Base-by-base conservation (phyloP, 2,113 vertebrate genomes). In the Sciurus niger region DNA sequence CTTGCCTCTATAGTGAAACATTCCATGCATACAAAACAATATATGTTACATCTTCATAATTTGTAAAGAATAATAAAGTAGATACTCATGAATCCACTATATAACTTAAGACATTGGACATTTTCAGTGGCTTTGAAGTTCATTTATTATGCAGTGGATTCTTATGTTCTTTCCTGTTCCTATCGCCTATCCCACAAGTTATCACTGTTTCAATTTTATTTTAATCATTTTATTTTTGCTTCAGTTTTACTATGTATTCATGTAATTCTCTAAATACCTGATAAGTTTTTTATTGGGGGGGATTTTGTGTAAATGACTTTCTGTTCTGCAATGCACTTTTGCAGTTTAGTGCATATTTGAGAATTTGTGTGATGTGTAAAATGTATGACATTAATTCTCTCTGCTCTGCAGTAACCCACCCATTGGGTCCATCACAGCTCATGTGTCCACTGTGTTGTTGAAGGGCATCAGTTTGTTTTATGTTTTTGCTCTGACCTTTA, bases 181-280 rank as follows among this genome's bases (percentile, higher is more conserved):
- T 17, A 0, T 9, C 12, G 88, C 68, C 13, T 65, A 22, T 24
- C 4, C 30, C 34, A 32, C 1, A 1, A 20, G 0, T 63, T 37
- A 55, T 12, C 24, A 40, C 18, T 55, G 1, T 73, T 82, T 84
- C 43, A 48, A 67, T 74, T 73, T 84, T 79, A 40, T 43, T 46
- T 30, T 65, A 67, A 87, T n/a, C n/a, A 30, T 78, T 77, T 73
- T 63, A 40, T 79, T 89, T 84, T 70, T 85, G 43, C 46, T 79
- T 84, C 32, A 48, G 25, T 65, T 84, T 85, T 53, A 60, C 51
- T 90, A 4, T 28, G 34, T 76, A 28, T 86, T 89, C 40, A 16
- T 65, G 1, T 67, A 55, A 58, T 18, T 30, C n/a, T 74, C 55
- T 82, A 17, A 1, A 28, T 11, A 87, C 9, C 43, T 73, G 9